Conservation (phyloP, 35 echinoderm and acorn worm species). For the Lytechinus pictus region DNA sequence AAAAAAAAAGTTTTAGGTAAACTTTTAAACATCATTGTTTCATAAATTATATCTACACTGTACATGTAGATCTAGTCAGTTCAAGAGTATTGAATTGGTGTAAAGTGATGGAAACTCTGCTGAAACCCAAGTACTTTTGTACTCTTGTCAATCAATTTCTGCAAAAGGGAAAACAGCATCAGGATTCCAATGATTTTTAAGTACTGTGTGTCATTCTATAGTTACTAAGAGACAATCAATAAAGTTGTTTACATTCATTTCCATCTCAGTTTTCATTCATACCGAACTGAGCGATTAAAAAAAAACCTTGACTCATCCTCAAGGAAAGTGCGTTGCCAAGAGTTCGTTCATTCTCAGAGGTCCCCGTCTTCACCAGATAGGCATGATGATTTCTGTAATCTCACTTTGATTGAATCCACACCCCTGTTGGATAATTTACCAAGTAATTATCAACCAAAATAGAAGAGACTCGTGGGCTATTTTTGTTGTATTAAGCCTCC, state of each 20-base stretch:
- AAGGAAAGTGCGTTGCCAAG: neutral
- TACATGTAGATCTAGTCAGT: too few relatives aligned
- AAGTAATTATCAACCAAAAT: slow-evolving; percentile 13
- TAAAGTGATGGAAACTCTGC: too few relatives aligned
- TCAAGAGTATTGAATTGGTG: too few relatives aligned
- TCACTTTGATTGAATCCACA: neutral
- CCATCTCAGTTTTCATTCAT: neutral
- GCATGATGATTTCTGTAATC: neutral
- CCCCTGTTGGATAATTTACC: neutral
- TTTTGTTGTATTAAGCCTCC: neutral
- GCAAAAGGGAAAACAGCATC: neutral
- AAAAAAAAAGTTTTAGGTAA: too few relatives aligned
- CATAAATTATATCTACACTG: too few relatives aligned
- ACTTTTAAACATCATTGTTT: too few relatives aligned
- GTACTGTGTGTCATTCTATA: neutral
- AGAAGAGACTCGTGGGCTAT: neutral
- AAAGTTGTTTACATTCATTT: neutral
- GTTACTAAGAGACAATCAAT: neutral
- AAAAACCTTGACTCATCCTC: neutral
- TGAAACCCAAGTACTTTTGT: too few relatives aligned
- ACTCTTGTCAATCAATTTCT: neutral
- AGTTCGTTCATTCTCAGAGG: neutral
- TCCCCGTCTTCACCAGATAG: neutral
- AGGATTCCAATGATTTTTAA: neutral
- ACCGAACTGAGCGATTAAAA: neutral